Percentiles rank a stretch among this genome's conserved stretches.
phyloP scores from a whole-genome alignment of 35 echinoderm and acorn worm genomes.

The Nesometra sesokonis region DNA sequence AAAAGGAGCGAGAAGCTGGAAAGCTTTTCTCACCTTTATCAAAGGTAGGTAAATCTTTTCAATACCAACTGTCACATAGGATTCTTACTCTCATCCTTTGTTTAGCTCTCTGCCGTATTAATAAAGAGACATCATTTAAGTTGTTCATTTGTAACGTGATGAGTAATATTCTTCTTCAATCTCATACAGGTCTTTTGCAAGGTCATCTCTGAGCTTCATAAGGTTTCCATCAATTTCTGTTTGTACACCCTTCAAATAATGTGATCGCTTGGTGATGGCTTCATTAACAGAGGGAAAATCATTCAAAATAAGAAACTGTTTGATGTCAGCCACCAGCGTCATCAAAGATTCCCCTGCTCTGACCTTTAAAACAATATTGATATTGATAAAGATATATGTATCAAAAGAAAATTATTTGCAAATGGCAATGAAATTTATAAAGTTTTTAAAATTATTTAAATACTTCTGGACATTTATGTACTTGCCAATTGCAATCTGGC shows the following conservation, averaged over 20 bases:
- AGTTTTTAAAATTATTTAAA: no score
- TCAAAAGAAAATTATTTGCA: no score
- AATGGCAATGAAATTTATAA: no score
- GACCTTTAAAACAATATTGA: slow-evolving; percentile 43
- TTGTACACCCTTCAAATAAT: slow-evolving; percentile 40
- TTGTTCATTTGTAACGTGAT: slow-evolving; percentile 68
- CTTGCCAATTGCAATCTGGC: no score
- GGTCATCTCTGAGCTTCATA: slow-evolving; percentile 59
- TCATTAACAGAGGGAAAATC: slow-evolving; percentile 90
- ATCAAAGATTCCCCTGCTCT: slow-evolving; percentile 91
- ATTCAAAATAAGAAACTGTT: slow-evolving; percentile 89
- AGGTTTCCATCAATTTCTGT: slow-evolving; percentile 50
- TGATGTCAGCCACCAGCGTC: slow-evolving; percentile 79
- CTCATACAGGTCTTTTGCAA: slow-evolving; percentile 67
- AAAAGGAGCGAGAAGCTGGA: no score
- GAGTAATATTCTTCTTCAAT: slow-evolving; percentile 91
- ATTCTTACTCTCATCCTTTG: no score
- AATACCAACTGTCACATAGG: no score
- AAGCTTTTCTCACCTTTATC: no score
- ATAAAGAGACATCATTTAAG: no score
- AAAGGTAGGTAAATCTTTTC: no score
- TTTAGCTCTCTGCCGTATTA: no score
- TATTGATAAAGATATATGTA: background rate
- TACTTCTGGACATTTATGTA: no score
- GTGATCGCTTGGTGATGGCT: slow-evolving; percentile 57